Percentiles rank a stretch among this genome's conserved stretches.
phyloP scores from a whole-genome alignment of 1,140 invertebrate species.

The Platorchestia sp. region DNA sequence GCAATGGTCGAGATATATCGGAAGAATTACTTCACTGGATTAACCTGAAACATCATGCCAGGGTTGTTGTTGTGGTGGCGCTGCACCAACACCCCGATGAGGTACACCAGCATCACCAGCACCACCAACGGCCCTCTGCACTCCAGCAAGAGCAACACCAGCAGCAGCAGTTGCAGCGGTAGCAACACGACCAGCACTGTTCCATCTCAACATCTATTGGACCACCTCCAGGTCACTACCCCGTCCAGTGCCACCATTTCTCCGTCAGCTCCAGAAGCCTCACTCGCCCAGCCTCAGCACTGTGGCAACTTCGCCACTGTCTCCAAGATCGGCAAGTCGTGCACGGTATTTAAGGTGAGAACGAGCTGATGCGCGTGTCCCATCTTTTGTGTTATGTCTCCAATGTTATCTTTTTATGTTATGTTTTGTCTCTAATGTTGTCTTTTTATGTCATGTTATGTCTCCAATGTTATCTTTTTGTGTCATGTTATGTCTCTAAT shows the following conservation, averaged over 20 bases:
- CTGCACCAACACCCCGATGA: conserved; percentile 50
- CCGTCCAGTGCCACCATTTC: neutral
- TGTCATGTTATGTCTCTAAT: no score
- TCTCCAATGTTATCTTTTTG: no score
- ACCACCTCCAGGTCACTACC: neutral
- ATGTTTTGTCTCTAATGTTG: no score
- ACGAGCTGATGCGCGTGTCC: neutral
- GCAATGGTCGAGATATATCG: neutral
- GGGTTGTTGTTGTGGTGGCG: conserved; percentile 29
- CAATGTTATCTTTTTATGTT: no score
- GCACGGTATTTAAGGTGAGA: conserved; percentile 20
- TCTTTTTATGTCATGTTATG: no score
- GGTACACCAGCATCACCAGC: conserved; percentile 49
- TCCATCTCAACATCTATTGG: neutral
- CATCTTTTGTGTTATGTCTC: no score
- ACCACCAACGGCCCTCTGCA: conserved; percentile 43
- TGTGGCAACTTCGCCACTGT: neutral
- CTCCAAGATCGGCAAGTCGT: conserved; percentile 37
- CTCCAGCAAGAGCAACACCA: conserved; percentile 14
- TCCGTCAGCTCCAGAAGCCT: neutral
- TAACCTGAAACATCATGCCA: neutral
- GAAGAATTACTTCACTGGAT: neutral
- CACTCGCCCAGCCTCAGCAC: neutral
- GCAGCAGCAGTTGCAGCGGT: neutral
- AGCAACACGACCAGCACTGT: neutral